Evolutionary conservation across 2,888 invertebrate genomes (phyloP).

Genomic region (Acheta domesticus): DNA sequence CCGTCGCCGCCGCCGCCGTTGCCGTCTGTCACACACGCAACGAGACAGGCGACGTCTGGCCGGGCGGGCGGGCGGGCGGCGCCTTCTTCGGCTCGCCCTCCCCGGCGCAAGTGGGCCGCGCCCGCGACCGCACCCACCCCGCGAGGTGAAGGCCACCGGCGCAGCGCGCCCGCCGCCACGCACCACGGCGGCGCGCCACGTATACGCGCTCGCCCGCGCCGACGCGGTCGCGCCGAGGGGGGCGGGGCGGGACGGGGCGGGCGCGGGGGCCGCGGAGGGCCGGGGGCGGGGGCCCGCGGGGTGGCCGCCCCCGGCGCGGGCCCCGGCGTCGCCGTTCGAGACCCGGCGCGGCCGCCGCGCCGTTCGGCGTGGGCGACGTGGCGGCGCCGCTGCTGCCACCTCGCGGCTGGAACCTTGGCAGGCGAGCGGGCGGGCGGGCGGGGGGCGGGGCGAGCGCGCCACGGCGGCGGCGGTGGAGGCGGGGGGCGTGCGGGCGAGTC

Average conservation of each 20-base stretch:
- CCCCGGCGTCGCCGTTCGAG: slow-evolving; percentile 4
- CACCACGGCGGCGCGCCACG: neutral
- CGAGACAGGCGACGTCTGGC: neutral
- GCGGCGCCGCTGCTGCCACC: neutral
- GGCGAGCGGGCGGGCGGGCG: neutral
- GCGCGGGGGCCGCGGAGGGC: neutral
- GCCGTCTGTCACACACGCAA: neutral
- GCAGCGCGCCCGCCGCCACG: slow-evolving; percentile 11
- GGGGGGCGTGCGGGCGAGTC: neutral
- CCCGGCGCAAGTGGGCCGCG: neutral
- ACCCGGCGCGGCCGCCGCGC: neutral
- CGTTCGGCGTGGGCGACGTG: neutral
- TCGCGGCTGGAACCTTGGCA: neutral
- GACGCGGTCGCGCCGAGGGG: neutral
- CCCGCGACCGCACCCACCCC: neutral
- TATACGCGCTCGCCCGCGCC: neutral
- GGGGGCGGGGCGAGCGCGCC: neutral
- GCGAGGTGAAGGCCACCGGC: neutral
- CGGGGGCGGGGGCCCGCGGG: neutral
- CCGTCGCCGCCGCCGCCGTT: slow-evolving; percentile 11
- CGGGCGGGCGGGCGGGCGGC: neutral
- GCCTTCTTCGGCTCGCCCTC: slow-evolving; percentile 20
- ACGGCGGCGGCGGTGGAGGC: neutral
- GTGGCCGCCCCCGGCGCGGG: neutral
- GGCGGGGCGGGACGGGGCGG: neutral